Evolutionary conservation across 2,797 vertebrate genomes (phyloP), one percentile per base, ranked within the genome.

Genomic region (Anas bernieri): DNA sequence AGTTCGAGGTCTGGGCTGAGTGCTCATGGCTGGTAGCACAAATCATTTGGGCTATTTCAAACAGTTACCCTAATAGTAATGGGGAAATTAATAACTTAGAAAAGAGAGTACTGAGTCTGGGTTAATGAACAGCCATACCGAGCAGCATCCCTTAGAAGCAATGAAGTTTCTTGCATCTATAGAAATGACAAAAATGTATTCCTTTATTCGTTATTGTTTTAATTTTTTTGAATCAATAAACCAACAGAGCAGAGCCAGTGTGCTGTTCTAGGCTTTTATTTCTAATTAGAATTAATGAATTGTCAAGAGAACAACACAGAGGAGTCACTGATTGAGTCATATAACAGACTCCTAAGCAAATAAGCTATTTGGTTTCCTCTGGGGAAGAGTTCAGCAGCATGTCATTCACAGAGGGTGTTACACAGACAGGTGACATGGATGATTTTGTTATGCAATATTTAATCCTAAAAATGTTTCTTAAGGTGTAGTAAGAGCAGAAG

Each of bases 341-440:
- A 61, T 31, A 67, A 50, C 39, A 82, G 52, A 76, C 54, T 74
- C 90, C 68, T 85, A 61, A 95, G 90, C 63, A 90, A 93, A 93
- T 3, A 85, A 54, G 61, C 14, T 80, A 50, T n/a, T 78, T 77
- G 41, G 33, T 68, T 89, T 28, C 83, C 48, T 50, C 39, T 77
- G 75, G 72, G 75, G 77, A 75, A 77, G 68, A 74, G 82, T 68
- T 79, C 78, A 93, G 64, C 64, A 37, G 13, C 28, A 33, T 61
- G 35, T 87, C 78, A 58, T 58, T 85, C 39, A 76, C 22, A 59
- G 67, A 43, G 58, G 12, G 3, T 88, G 70, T 79, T 77, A 56
- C 14, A 30, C 31, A 83, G 93, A 76, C 56, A 77, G 68, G 67
- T 85, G 76, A 72, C 26, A 66, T 23, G 8, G 10, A 64, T 16